These are phyloP conservation scores for Danio choprae DNA, from an alignment of 2,797 vertebrate species.

Conservation along the genomic window DNA sequence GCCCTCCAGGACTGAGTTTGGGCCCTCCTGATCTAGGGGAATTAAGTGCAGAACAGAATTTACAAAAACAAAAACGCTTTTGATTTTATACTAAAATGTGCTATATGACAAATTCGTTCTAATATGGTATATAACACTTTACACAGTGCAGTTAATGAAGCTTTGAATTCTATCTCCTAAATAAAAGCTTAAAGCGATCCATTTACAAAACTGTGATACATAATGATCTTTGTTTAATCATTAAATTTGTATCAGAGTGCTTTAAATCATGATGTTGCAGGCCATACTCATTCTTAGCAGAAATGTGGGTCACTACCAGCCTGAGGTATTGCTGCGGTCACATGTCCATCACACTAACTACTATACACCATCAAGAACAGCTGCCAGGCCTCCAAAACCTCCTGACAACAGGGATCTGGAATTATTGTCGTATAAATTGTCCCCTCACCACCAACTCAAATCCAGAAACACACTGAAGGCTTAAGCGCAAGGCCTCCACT, in stretches of 20 bases:
- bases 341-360: constrained; percentile 40
- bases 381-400: constrained; percentile 51
- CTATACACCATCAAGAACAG: constrained; percentile 41
- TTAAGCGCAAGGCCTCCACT: constrained; percentile 43
- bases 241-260: background rate
- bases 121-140: too few relatives aligned
- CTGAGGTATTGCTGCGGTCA: constrained; percentile 44
- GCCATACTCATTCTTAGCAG: background rate
- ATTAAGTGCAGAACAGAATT: background rate
- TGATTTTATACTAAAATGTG: background rate
- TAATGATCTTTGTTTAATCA: background rate
- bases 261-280: background rate
- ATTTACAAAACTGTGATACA: background rate
- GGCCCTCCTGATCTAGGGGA: background rate
- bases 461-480: constrained; percentile 45
- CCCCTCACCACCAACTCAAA: constrained; percentile 50
- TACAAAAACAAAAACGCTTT: background rate
- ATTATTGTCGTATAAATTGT: constrained; percentile 57
- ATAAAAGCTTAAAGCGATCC: background rate
- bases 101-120: background rate
- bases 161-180: background rate
- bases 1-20: too few relatives aligned
- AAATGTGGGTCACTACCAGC: constrained; percentile 47
- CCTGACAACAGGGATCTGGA: constrained; percentile 60
- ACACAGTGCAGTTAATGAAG: background rate